These are phyloP conservation scores for Chaetodon trifasciatus DNA, from an alignment of 2,797 vertebrate species.

Conservation along the genomic window DNA sequence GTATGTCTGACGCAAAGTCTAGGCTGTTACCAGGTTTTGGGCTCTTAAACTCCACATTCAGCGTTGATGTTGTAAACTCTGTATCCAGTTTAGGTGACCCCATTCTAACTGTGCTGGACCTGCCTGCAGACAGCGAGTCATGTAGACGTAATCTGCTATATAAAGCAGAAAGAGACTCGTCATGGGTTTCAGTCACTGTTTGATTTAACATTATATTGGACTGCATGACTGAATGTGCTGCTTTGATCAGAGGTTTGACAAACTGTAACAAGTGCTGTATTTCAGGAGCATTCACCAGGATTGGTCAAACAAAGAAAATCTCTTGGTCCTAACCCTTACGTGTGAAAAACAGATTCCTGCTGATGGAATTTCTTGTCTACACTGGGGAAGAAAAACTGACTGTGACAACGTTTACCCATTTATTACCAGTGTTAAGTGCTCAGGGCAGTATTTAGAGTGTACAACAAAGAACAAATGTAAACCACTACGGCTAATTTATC, in stretches of 20 bases:
- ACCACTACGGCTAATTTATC: neutral
- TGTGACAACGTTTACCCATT: too few relatives aligned
- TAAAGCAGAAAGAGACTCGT: conserved; percentile 53
- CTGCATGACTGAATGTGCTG: conserved; percentile 10
- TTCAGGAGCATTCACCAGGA: conserved; percentile 15
- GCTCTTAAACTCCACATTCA: conserved; percentile 45
- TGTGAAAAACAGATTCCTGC: conserved; percentile 29
- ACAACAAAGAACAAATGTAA: conserved; percentile 6
- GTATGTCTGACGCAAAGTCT: conserved; percentile 8
- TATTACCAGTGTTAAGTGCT: neutral
- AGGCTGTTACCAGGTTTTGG: conserved; percentile 24
- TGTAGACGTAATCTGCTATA: conserved; percentile 52
- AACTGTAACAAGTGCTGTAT: conserved; percentile 14
- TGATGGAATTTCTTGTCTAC: conserved; percentile 10
- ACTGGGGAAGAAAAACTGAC: neutral
- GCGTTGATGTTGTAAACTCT: conserved; percentile 54
- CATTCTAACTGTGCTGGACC: conserved; percentile 42
- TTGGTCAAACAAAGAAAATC: conserved; percentile 14
- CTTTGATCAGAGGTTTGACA: conserved; percentile 34
- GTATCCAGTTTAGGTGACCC: conserved; percentile 45
- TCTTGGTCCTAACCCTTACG: neutral
- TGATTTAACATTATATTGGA: conserved; percentile 35
- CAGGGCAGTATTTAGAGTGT: conserved; percentile 1
- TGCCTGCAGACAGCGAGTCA: conserved; percentile 62
- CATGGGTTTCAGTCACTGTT: conserved; percentile 38